Evolutionary conservation across 1,140 invertebrate genomes (phyloP), one percentile per base, ranked within the genome.

Genomic region (Bombus waltoni): DNA sequence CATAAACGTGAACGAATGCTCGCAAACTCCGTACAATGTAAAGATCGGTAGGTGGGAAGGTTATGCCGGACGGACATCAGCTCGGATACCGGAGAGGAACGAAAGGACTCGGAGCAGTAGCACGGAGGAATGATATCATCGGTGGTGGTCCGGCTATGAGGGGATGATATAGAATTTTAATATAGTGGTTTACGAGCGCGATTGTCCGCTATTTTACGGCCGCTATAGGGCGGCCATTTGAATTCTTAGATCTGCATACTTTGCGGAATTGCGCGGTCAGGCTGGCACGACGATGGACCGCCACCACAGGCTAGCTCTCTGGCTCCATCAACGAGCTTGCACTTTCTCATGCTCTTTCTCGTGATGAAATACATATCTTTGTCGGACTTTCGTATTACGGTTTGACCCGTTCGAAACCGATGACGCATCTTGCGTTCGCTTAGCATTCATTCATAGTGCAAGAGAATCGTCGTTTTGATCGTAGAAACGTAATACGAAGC

Each of bases 181-280:
- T 95, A 95, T 95, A 95, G 94, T 95, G 93, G 83, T 95, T 95
- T 95, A 95, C 94, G 95, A 95, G 94, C 92, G 93, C 94, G 94
- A 95, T 95, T 95, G 94, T 95, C 95, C 94, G 92, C 91, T 93
- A 94, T 95, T 95, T 95, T 95, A 95, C 91, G 92, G 92, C 83
- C 92, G 91, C 91, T 92, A 93, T 93, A 94, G 93, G 91, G 89
- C 92, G 91, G 92, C 93, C 94, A 95, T 95, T 95, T 95, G 93
- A 95, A 95, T 95, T 95, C 95, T 95, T 95, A 95, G 94, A 95
- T 95, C 94, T 95, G 94, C 94, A 95, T 95, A 95, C 93, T 95
- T 95, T 91, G 93, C 91, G 92, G 93, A 95, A 95, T 95, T 94
- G 94, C 93, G 93, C 91, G 90, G 93, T 88, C 85, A 76, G 81